Evolutionary conservation across 2,113 vertebrate genomes (phyloP), one percentile per base, ranked within the genome.

Genomic region (Tauraco erythrolophus): DNA sequence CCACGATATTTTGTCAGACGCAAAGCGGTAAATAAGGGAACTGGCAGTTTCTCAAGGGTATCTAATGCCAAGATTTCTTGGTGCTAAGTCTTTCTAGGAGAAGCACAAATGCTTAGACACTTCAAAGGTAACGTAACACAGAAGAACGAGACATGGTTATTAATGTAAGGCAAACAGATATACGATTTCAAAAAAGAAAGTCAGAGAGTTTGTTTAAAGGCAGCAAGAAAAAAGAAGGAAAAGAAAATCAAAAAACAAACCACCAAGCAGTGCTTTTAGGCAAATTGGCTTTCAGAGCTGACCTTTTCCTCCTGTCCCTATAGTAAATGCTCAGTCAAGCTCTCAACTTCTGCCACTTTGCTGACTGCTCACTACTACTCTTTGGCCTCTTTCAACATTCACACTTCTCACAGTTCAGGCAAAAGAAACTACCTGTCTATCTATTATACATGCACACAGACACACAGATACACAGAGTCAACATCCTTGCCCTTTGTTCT

Each of bases 161-260:
- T 94, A 84, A 92, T 65, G 25, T 53, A 75, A 94, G 41, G 51
- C 71, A 81, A 88, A 94, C 25, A 94, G 79, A 89, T 60, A 75
- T 25, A 94, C 6, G 21, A 58, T 54, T 88, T 92, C n/a, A 84
- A 25, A 80, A 89, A 43, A 19, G 28, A 58, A 88, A 83, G 45
- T 46, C 37, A 92, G 71, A 35, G 30, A 90, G 48, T 50, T 75
- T 5, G 14, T 69, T 58, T 70, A 74, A 86, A 94, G 39, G 30
- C 43, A 85, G 68, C 11, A 13, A 57, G 19, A 51, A 45, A 62
- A 50, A 81, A 53, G 45, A 58, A 35, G 75, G 70, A 19, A 46
- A 33, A 5, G 4, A 0, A 11, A 14, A 9, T 12, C 41, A 18
- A n/a, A n/a, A n/a, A n/a, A 6, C 30, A 33, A 31, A 15, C 1